Percentiles rank a stretch among this genome's conserved stretches.
Evolutionary conservation across 1,140 invertebrate species (phyloP).

Genomic region (Archivesica marissinica): DNA sequence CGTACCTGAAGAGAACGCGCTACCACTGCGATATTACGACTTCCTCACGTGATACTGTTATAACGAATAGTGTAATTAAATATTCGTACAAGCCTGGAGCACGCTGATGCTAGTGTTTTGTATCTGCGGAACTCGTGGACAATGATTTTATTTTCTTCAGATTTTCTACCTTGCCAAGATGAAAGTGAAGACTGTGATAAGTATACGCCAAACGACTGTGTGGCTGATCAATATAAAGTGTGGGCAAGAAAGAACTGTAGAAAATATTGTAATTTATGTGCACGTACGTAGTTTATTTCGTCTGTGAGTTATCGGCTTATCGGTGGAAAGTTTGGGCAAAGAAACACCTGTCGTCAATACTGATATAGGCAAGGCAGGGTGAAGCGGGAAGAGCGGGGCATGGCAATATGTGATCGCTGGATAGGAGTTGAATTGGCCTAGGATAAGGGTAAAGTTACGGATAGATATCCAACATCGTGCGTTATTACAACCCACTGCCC

Average conservation of each 20-base stretch:
- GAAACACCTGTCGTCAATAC: too few species aligned
- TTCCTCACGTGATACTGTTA: background rate
- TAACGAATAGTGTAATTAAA: background rate
- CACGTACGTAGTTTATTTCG: conserved; percentile 16
- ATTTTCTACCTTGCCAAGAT: conserved; percentile 6
- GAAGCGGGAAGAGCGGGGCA: too few species aligned
- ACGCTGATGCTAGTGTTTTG: background rate
- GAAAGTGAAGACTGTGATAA: conserved; percentile 9
- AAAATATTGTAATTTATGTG: conserved; percentile 30
- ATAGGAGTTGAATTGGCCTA: too few species aligned
- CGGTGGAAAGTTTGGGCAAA: too few species aligned
- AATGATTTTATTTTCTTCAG: background rate
- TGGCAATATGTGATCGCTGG: too few species aligned
- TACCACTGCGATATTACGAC: too few species aligned
- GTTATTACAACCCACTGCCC: too few species aligned
- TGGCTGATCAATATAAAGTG: background rate
- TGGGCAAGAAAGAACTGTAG: conserved; percentile 32
- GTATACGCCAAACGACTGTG: background rate
- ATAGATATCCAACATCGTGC: too few species aligned
- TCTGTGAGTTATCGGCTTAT: too few species aligned
- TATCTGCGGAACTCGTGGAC: background rate
- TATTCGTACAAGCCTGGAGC: background rate
- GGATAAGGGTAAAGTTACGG: too few species aligned
- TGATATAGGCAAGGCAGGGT: too few species aligned
- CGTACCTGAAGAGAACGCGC: too few species aligned